Conservation (phyloP, 2,797 vertebrate species). For the Psittacula echo region DNA sequence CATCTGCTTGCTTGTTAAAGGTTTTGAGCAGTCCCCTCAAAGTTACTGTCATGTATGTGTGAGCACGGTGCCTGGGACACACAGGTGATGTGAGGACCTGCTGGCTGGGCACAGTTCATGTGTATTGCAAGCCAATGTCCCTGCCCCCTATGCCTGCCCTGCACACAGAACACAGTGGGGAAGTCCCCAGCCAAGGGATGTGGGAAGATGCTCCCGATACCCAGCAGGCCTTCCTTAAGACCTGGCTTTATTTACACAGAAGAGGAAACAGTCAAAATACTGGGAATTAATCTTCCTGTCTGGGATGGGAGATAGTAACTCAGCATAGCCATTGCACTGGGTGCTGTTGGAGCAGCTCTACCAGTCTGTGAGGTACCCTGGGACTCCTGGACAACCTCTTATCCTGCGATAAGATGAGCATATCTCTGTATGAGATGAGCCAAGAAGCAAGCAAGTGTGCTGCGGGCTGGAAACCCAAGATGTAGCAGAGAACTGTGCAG, state of each 20-base stretch:
- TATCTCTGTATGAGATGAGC: not conserved
- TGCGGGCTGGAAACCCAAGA: not conserved
- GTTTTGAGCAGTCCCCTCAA: not conserved
- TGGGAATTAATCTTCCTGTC: not conserved
- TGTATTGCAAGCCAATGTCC: not conserved
- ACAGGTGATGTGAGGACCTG: not conserved
- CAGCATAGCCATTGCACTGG: not conserved
- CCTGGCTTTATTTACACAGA: not conserved
- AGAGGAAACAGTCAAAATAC: not conserved
- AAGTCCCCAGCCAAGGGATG: not conserved
- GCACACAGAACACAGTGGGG: not conserved
- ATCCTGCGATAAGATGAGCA: not conserved
- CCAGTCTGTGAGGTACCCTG: not conserved
- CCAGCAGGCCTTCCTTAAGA: not conserved
- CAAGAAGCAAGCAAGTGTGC: not conserved
- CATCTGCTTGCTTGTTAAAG: not conserved
- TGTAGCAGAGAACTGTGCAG: not conserved
- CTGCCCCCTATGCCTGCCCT: not conserved
- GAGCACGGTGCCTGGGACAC: not conserved
- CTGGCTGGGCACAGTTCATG: not conserved
- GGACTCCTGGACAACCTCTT: not conserved
- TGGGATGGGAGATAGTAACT: not conserved
- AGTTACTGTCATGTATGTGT: fast-evolving
- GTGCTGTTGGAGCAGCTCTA: not conserved
- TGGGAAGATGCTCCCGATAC: not conserved